Evolutionary conservation across 2,888 invertebrate genomes (phyloP).

Genomic region (Troglohyphantes excavatus): DNA sequence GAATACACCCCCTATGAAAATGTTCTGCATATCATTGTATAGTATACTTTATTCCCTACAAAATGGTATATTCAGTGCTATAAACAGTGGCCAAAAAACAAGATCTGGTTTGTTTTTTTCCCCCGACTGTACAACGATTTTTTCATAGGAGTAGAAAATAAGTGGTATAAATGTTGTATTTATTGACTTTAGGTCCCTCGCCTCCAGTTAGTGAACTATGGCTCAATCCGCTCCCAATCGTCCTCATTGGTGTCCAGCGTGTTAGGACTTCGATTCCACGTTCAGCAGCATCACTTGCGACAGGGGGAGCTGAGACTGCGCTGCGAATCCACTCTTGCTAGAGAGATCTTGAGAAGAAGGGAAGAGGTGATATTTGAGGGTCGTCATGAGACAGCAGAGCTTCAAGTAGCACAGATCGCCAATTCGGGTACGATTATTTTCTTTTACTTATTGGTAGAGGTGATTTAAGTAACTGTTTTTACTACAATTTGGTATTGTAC

Average conservation of each 20-base stretch:
- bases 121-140: no score
- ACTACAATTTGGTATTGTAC: no score
- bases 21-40: no score
- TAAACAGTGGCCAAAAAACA: no score
- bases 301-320: constrained; percentile 72
- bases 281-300: constrained; percentile 70
- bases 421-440: constrained; percentile 72
- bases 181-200: constrained; percentile 72
- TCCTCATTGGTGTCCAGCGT: constrained; percentile 36
- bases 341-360: constrained; percentile 59
- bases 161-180: no score
- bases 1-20: no score
- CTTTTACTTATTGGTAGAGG: no score
- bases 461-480: no score
- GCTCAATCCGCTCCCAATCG: constrained; percentile 31
- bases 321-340: constrained; percentile 69
- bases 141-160: no score
- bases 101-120: no score
- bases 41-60: no score
- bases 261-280: constrained; percentile 69
- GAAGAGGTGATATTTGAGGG: constrained; percentile 74
- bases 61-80: no score
- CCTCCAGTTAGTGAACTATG: constrained; percentile 69
- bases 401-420: constrained; percentile 72
- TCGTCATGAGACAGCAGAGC: constrained; percentile 75